These are phyloP conservation scores for Ataeniobius toweri DNA, from an alignment of 2,797 vertebrate species.

Conservation along the genomic window DNA sequence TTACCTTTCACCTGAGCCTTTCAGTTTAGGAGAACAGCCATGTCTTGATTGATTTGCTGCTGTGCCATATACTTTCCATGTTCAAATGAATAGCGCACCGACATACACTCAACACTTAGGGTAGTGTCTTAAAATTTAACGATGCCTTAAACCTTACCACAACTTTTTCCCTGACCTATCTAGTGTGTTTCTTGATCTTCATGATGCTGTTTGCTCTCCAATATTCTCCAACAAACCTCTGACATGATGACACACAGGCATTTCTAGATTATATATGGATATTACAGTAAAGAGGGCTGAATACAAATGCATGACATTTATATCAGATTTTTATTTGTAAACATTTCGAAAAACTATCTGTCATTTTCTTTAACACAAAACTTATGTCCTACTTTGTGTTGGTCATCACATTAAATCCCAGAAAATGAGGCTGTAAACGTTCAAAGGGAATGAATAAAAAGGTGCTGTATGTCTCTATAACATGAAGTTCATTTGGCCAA, in stretches of 20 bases:
- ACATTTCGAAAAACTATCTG: background rate
- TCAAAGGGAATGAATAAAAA: background rate
- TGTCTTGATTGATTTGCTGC: background rate
- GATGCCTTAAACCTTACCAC: background rate
- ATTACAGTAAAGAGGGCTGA: too few relatives aligned
- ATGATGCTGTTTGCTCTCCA: background rate
- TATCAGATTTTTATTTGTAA: background rate
- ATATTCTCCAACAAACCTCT: background rate
- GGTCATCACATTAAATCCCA: background rate
- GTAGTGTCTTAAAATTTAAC: background rate
- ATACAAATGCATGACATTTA: background rate
- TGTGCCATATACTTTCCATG: background rate
- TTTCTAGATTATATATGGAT: too few relatives aligned
- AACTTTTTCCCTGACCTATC: background rate
- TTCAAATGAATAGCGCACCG: background rate
- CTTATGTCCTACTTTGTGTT: background rate
- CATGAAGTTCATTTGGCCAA: constrained; percentile 52
- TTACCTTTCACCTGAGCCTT: background rate
- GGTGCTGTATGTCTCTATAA: constrained; percentile 32
- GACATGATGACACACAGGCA: too few relatives aligned
- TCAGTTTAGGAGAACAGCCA: background rate
- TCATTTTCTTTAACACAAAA: background rate
- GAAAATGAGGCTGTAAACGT: background rate
- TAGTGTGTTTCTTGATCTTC: background rate
- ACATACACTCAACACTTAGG: background rate